Percentiles rank a stretch among this genome's conserved stretches.
These are phyloP conservation scores for Dichetophora obliterata DNA, from an alignment of 2,888 invertebrate species.

Conservation along the genomic window DNA sequence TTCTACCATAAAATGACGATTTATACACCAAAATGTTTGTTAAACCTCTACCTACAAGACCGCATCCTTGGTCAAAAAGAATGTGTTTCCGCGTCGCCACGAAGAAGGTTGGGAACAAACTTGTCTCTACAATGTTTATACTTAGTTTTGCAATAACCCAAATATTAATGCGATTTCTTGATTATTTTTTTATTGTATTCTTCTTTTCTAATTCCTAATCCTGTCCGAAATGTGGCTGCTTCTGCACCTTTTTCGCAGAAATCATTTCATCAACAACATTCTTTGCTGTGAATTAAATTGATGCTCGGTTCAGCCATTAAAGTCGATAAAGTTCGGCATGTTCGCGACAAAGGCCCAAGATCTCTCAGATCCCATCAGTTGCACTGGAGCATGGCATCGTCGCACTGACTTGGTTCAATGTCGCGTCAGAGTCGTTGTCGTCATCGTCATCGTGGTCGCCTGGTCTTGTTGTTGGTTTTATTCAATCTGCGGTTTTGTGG, in stretches of 20 bases:
- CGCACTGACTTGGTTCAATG: not conserved
- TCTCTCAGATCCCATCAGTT: constrained; percentile 12
- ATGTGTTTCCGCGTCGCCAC: no score
- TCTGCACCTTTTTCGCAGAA: constrained; percentile 50
- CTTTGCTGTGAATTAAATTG: constrained; percentile 33
- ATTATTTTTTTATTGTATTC: no score
- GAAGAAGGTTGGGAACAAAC: no score
- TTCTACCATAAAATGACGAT: no score
- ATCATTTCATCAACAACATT: constrained; percentile 39
- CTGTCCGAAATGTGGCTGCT: not conserved
- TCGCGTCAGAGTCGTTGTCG: not conserved
- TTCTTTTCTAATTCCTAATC: no score
- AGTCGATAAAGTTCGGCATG: constrained; percentile 48
- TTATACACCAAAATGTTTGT: no score
- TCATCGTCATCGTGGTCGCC: not conserved
- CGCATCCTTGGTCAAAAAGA: no score
- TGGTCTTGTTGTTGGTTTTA: not conserved
- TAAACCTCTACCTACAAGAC: no score
- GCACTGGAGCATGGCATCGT: not conserved
- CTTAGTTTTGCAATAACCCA: no score
- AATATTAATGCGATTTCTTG: no score
- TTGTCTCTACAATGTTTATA: no score
- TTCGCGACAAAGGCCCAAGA: constrained; percentile 25
- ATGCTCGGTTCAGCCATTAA: constrained; percentile 42
- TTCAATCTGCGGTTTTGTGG: not conserved